Percentiles rank a stretch among this genome's conserved stretches.
Evolutionary conservation across 2,797 vertebrate genomes (phyloP).

Genomic region (Helarctos malayanus): DNA sequence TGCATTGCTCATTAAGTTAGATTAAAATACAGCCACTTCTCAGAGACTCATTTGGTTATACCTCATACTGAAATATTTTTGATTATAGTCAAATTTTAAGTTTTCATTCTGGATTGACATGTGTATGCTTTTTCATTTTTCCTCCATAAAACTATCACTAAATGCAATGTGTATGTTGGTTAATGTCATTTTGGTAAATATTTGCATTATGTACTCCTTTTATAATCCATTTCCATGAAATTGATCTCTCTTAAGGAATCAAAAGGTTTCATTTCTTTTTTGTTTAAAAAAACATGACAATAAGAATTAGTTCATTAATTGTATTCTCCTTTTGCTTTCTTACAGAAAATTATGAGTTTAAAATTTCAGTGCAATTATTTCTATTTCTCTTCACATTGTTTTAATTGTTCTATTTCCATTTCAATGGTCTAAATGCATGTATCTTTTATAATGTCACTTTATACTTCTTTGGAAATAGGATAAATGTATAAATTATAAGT

Average conservation of each 20-base stretch:
- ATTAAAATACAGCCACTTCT: conserved; percentile 38
- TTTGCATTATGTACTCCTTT: neutral
- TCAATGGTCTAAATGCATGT: neutral
- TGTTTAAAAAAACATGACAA: neutral
- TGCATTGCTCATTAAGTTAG: neutral
- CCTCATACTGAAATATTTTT: neutral
- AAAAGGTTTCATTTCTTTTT: conserved; percentile 19
- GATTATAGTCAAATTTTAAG: neutral
- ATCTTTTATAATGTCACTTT: neutral
- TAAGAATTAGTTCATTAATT: conserved; percentile 30
- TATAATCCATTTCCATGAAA: conserved; percentile 43
- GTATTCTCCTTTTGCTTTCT: neutral
- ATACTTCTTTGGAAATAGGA: neutral
- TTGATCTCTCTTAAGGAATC: neutral
- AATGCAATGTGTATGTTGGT: neutral
- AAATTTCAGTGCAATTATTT: conserved; percentile 5
- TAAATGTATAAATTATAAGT: neutral
- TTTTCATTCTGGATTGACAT: neutral
- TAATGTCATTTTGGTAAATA: conserved; percentile 1
- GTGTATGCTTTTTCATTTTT: neutral
- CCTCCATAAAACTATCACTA: neutral
- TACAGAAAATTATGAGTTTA: conserved; percentile 4
- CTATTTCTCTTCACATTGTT: neutral
- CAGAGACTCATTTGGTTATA: neutral
- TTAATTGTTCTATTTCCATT: neutral